Base-by-base conservation (phyloP, 2,797 vertebrate genomes). In the Rhynchonycteris naso region DNA sequence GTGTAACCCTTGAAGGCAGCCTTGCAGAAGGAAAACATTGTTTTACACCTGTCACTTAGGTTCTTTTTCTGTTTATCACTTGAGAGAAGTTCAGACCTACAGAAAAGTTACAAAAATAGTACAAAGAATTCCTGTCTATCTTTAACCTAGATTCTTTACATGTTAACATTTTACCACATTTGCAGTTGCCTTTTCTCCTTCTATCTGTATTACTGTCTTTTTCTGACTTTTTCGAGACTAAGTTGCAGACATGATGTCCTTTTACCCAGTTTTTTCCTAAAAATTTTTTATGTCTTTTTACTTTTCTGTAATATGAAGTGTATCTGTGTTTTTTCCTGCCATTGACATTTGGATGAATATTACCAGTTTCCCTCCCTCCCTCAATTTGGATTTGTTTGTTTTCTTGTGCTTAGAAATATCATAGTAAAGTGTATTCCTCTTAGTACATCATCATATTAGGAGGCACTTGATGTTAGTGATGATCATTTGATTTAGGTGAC, bases 321-420 rank as follows among this genome's bases (percentile, higher is more conserved):
- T 58, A 12, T 95, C n/a, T 79, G 28, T 76, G 47, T 83, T 93
- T 33, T 90, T 94, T 90, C 58, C 72, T 88, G 66, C 69, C 15
- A 47, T 12, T 58, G 56, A 71, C 4, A 50, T 95, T 91, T 85
- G 75, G 69, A 90, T 52, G 33, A 59, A 15, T 43, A 26, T n/a
- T 58, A 19, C n/a, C n/a, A 63, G 28, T 43, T 43, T 43, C 43
- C 43, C 43, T 43, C 43, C 43, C 43, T 43, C 35, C 24, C 24
- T 92, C 72, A 87, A 2, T 79, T 88, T 94, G 78, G 30, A 58
- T 43, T 61, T 43, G 38, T 72, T 81, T 65, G 26, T 76, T 59
- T 74, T 85, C 33, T 78, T 71, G 26, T 78, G 52, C 59, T 94
- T 87, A 72, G 65, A 35, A 78, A 86, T 79, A 83, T 30, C 33